phyloP scores from a whole-genome alignment of 2,113 vertebrate species.

The Pontoporia blainvillei region DNA sequence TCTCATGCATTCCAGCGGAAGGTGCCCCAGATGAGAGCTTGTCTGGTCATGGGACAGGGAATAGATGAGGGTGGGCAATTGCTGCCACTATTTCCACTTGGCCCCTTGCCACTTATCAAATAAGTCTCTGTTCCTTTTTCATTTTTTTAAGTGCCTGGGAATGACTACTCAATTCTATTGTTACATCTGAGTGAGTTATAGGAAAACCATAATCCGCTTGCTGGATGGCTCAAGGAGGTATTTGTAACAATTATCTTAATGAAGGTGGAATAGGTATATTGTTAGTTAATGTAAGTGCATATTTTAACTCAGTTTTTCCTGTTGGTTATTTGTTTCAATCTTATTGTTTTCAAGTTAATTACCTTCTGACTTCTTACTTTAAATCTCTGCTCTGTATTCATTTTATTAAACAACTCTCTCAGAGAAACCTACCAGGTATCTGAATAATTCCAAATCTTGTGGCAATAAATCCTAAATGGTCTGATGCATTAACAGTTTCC shows the following conservation, averaged over 20 bases:
- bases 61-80: neutral
- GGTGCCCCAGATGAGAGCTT: neutral
- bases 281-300: neutral
- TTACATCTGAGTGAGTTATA: neutral
- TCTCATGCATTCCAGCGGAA: neutral
- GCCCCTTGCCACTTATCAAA: neutral
- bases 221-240: neutral
- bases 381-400: neutral
- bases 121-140: neutral
- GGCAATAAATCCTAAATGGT: neutral
- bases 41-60: neutral
- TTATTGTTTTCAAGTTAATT: neutral
- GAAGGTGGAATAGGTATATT: neutral
- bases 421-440: neutral
- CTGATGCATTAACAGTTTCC: neutral
- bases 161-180: neutral
- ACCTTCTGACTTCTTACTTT: neutral
- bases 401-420: neutral
- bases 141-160: neutral
- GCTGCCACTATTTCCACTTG: neutral
- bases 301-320: neutral
- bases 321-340: neutral
- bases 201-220: neutral
- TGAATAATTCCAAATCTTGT: neutral
- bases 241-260: neutral